phyloP scores from a whole-genome alignment of 2,888 invertebrate species.

The Caradrina clavipalpis region DNA sequence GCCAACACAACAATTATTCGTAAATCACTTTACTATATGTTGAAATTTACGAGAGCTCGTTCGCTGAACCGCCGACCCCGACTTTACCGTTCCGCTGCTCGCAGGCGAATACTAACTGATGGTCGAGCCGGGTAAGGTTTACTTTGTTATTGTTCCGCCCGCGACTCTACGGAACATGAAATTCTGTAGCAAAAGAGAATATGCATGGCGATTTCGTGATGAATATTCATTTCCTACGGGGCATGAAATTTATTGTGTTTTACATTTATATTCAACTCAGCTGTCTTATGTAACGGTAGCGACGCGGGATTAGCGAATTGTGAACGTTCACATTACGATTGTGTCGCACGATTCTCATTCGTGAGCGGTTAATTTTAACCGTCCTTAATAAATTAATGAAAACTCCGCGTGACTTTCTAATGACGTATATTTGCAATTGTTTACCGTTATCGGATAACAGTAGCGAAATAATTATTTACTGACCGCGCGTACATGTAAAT shows the following conservation, averaged over 20 bases:
- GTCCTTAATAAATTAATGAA: conserved; percentile 84
- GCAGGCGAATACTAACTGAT: conserved; percentile 82
- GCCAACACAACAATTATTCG: conserved; percentile 91
- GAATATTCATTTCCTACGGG: conserved; percentile 91
- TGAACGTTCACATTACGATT: conserved; percentile 87
- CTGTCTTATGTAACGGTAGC: conserved; percentile 91
- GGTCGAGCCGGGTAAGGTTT: conserved; percentile 77
- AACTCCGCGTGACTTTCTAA: conserved; percentile 83
- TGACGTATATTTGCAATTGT: conserved; percentile 76
- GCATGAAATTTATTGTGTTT: conserved; percentile 91
- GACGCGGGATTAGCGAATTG: conserved; percentile 90
- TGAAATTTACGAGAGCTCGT: conserved; percentile 89
- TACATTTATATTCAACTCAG: conserved; percentile 91
- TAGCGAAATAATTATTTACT: conserved; percentile 60
- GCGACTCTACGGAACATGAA: conserved; percentile 82
- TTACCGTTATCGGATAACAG: conserved; percentile 77
- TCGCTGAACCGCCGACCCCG: conserved; percentile 79
- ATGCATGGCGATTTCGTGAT: conserved; percentile 91
- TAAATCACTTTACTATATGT: conserved; percentile 91
- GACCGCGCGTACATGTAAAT: conserved; percentile 44
- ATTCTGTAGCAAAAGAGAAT: conserved; percentile 89
- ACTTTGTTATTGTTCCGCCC: conserved; percentile 72
- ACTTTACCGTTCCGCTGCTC: conserved; percentile 72
- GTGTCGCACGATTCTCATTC: conserved; percentile 82
- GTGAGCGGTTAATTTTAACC: conserved; percentile 83